Percentiles rank a stretch among this genome's conserved stretches.
Conservation (phyloP, 2,888 invertebrate species). For the Diaphora mendica region DNA sequence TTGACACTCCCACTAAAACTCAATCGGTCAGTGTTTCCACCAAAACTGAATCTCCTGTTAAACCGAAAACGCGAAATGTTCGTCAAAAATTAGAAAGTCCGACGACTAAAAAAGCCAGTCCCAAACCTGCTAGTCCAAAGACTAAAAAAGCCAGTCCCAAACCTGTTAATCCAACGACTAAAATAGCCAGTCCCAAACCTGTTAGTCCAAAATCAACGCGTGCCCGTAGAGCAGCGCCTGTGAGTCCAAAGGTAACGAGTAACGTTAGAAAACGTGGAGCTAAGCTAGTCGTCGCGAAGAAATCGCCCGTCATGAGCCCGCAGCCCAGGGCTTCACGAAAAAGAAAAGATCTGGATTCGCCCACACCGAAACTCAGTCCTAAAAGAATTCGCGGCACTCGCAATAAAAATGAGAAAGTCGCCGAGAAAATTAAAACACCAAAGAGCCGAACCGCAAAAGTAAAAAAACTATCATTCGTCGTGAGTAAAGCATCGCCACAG, state of each 20-base stretch:
- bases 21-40: conserved; percentile 11
- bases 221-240: conserved; percentile 36
- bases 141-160: too few relatives aligned
- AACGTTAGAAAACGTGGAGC: conserved; percentile 53
- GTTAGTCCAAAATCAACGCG: conserved; percentile 44
- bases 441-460: conserved; percentile 58
- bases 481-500: conserved; percentile 62
- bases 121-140: conserved; percentile 25
- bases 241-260: conserved; percentile 15
- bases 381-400: conserved; percentile 50
- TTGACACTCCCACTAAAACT: conserved; percentile 19
- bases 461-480: conserved; percentile 50
- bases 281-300: conserved; percentile 65
- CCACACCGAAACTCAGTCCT: conserved; percentile 25
- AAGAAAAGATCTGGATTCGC: conserved; percentile 31
- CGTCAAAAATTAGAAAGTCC: conserved; percentile 18
- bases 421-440: conserved; percentile 52
- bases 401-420: conserved; percentile 25
- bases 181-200: conserved; percentile 4
- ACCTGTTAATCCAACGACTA: conserved; percentile 14
- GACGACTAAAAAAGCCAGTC: conserved; percentile 4
- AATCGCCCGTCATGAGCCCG: conserved; percentile 61
- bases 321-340: conserved; percentile 30
- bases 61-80: conserved; percentile 15
- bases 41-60: conserved; percentile 11